Conservation (phyloP, 2,797 vertebrate genomes). For the Sebastes diploproa region DNA sequence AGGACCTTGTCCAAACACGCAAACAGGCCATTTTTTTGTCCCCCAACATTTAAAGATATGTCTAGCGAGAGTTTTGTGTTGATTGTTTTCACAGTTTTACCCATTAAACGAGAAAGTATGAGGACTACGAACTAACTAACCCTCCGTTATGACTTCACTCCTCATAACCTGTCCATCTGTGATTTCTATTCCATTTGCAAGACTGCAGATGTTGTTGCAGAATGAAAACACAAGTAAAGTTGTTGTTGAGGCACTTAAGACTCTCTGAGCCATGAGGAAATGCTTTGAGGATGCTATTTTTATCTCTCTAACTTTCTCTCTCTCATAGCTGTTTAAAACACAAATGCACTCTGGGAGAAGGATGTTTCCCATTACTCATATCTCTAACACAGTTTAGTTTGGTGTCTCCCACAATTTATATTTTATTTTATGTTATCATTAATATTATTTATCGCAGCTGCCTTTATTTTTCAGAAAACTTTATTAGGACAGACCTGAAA, state of each 20-base stretch:
- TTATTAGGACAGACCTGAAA: conserved; percentile 76
- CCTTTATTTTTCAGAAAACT: conserved; percentile 56
- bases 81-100: conserved; percentile 54
- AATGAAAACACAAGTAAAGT: conserved; percentile 39
- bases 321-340: conserved; percentile 18
- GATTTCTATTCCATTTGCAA: conserved; percentile 41
- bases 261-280: conserved; percentile 33
- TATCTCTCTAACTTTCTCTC: conserved; percentile 13
- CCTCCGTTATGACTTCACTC: conserved; percentile 50
- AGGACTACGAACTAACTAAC: conserved; percentile 25
- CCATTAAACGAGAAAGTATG: conserved; percentile 33
- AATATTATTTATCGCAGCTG: conserved; percentile 26
- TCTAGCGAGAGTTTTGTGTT: conserved; percentile 29
- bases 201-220: conserved; percentile 52
- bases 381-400: conserved; percentile 34
- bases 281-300: conserved; percentile 54
- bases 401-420: neutral
- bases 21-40: neutral
- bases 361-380: conserved; percentile 28
- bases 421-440: conserved; percentile 15
- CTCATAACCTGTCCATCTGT: conserved; percentile 49
- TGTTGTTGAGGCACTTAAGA: conserved; percentile 34
- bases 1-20: conserved; percentile 48
- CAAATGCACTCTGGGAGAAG: neutral
- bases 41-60: neutral